phyloP scores from a whole-genome alignment of 2,888 invertebrate genomes.

The Steromphala cineraria region DNA sequence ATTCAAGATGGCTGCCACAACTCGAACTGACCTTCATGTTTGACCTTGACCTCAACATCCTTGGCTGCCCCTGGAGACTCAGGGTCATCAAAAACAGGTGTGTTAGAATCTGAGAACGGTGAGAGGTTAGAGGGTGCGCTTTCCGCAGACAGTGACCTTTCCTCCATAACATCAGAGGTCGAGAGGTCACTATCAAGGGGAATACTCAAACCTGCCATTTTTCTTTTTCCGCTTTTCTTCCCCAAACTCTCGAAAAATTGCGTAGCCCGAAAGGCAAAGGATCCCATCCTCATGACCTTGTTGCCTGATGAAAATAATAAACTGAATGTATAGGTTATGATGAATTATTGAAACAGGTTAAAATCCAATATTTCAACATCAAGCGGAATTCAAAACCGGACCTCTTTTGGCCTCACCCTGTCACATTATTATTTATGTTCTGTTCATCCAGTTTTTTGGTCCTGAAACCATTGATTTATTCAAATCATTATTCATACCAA shows the following conservation, averaged over 20 bases:
- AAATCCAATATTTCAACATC: too few species aligned
- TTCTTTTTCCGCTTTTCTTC: slow-evolving; percentile 47
- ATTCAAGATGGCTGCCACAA: too few species aligned
- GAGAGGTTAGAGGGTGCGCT: slow-evolving; percentile 20
- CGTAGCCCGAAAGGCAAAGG: slow-evolving; percentile 58
- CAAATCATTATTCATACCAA: too few species aligned
- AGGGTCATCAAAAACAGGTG: slow-evolving; percentile 14
- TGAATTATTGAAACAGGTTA: background rate
- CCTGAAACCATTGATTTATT: too few species aligned
- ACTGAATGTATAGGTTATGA: background rate
- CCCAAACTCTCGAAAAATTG: slow-evolving; percentile 67
- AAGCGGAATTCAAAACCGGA: too few species aligned
- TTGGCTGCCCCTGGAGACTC: background rate
- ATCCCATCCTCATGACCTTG: slow-evolving; percentile 57
- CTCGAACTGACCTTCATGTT: slow-evolving; percentile 4
- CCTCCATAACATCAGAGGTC: slow-evolving; percentile 35
- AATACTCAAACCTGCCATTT: slow-evolving; percentile 1
- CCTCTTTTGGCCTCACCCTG: too few species aligned
- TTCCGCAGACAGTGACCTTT: slow-evolving; percentile 32
- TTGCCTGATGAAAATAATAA: slow-evolving; percentile 30
- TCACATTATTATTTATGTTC: too few species aligned
- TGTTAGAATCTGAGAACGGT: background rate
- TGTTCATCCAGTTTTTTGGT: too few species aligned
- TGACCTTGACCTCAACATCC: background rate
- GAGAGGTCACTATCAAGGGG: background rate